These are phyloP conservation scores for Merodon equestris DNA, from an alignment of 2,888 invertebrate species.

Conservation along the genomic window DNA sequence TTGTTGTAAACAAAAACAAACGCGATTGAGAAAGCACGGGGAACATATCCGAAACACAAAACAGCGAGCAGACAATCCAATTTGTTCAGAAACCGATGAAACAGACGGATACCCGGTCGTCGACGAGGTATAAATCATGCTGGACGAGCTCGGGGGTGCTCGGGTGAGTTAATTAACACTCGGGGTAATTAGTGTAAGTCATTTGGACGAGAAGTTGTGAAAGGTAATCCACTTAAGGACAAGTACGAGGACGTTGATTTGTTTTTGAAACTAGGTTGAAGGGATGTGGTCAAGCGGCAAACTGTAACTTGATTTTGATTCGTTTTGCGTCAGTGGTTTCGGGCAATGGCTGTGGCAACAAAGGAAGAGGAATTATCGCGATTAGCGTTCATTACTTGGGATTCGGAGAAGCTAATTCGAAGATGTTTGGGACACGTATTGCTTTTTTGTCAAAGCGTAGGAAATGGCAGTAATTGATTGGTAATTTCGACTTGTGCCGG, in stretches of 20 bases:
- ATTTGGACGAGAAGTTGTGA: not conserved
- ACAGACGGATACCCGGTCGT: constrained; percentile 6
- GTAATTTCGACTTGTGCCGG: too few relatives aligned
- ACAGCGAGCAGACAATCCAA: constrained; percentile 34
- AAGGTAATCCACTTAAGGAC: constrained; percentile 7
- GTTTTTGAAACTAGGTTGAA: too few relatives aligned
- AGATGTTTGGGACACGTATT: too few relatives aligned
- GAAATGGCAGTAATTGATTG: too few relatives aligned
- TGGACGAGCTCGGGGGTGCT: not conserved
- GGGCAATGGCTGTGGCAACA: too few relatives aligned
- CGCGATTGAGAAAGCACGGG: not conserved
- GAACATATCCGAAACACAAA: constrained; percentile 13
- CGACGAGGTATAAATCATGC: constrained; percentile 39
- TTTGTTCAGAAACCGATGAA: constrained; percentile 28
- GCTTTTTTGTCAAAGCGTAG: too few relatives aligned
- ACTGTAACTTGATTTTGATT: too few relatives aligned
- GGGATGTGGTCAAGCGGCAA: too few relatives aligned
- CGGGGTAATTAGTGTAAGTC: constrained; percentile 27
- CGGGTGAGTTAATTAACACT: constrained; percentile 39
- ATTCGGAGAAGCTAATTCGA: too few relatives aligned
- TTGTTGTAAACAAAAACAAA: constrained; percentile 41
- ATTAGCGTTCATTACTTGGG: too few relatives aligned
- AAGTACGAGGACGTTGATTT: not conserved
- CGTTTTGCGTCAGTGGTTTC: too few relatives aligned
- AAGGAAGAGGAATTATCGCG: too few relatives aligned